Base-by-base conservation (phyloP, 2,113 vertebrate species). In the Herpetotheres cachinnans region DNA sequence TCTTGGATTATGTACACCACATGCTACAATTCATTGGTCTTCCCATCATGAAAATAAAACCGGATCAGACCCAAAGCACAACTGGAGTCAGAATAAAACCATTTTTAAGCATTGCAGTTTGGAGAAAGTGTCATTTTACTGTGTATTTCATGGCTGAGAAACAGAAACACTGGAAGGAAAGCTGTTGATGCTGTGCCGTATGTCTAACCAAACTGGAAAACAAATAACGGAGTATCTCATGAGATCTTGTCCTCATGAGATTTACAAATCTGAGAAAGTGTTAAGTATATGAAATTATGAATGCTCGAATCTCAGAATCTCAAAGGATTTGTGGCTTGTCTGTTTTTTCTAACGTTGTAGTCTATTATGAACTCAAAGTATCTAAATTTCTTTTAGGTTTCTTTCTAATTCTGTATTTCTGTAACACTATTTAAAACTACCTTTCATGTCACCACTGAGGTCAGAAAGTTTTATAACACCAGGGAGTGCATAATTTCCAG, bases 121-220 rank as follows among this genome's bases (percentile, higher is more conserved):
- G 46, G 30, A 88, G 58, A 71, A 82, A 90, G 47, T 74, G 29
- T 92, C 20, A 46, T 92, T 94, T 96, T 83, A 55, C 62, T 73
- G 10, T 36, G 11, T 90, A 78, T 88, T 96, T 96, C 58, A 50
- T 83, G 79, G 63, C 50, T 94, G 63, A 94, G 50, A 79, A 94
- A 85, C 22, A 93, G 73, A 93, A 96, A 84, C 47, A 49, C 72
- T 78, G 34, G 50, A 96, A 77, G 62, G 58, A 93, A 86, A 90
- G 54, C 49, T 95, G 74, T 58, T 93, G 82, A 47, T 92, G 46
- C 42, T 87, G 38, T 66, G 63, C 49, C 82, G 46, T 82, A 88
- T 86, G 66, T 90, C 62, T 90, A 90, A 77, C 66, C 74, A 95
- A 96, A 89, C 27, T 65, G 74, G 59, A 83, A 97, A 94, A 63